These are phyloP conservation scores for Pleuronectes platessa DNA, from an alignment of 2,113 vertebrate genomes.

Conservation along the genomic window DNA sequence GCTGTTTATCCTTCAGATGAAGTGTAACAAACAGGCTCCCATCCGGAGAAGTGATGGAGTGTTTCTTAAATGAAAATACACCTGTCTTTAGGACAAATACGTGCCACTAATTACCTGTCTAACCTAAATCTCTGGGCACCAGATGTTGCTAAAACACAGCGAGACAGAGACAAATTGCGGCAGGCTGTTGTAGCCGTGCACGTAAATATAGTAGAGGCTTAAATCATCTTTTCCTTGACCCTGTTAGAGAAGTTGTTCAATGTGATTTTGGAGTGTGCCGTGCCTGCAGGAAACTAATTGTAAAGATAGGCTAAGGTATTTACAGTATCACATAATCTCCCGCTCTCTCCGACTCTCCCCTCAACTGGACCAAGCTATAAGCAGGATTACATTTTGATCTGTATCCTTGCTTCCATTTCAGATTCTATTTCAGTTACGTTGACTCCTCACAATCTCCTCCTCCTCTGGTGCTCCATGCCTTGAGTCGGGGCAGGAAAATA, in stretches of 20 bases:
- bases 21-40: slow-evolving; percentile 62
- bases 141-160: slow-evolving; percentile 87
- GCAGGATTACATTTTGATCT: slow-evolving; percentile 82
- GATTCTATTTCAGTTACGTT: slow-evolving; percentile 81
- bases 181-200: slow-evolving; percentile 76
- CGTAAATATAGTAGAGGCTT: slow-evolving; percentile 84
- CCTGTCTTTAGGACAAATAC: slow-evolving; percentile 88
- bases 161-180: slow-evolving; percentile 84
- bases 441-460: slow-evolving; percentile 42
- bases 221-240: slow-evolving; percentile 89
- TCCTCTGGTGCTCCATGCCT: slow-evolving; percentile 39
- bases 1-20: slow-evolving; percentile 45
- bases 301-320: slow-evolving; percentile 79
- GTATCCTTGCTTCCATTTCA: slow-evolving; percentile 78
- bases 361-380: slow-evolving; percentile 72
- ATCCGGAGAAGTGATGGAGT: slow-evolving; percentile 80
- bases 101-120: slow-evolving; percentile 87
- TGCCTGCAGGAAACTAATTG: slow-evolving; percentile 77
- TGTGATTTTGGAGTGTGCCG: slow-evolving; percentile 73
- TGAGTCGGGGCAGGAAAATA: slow-evolving; percentile 64
- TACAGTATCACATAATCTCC: slow-evolving; percentile 76
- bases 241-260: slow-evolving; percentile 80
- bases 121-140: slow-evolving; percentile 86
- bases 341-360: slow-evolving; percentile 37
- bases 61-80: slow-evolving; percentile 86